These are phyloP conservation scores for Xiphorhynchus erythropygius DNA, from an alignment of 2,797 vertebrate genomes.

Conservation along the genomic window DNA sequence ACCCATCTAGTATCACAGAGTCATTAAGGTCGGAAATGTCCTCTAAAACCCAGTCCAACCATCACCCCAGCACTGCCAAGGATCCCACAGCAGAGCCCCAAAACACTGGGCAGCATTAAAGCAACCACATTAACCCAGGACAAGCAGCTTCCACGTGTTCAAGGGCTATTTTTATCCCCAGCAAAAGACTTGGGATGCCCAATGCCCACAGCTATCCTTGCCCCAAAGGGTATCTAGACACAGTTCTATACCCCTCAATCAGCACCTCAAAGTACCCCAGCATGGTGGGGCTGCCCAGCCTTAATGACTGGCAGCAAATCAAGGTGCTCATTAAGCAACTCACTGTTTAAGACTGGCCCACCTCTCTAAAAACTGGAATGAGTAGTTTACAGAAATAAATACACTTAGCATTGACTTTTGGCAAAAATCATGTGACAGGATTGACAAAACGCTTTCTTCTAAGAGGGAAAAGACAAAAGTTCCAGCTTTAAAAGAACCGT, in stretches of 20 bases:
- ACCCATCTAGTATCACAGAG: background rate
- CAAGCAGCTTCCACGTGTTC: background rate
- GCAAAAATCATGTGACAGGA: accelerated
- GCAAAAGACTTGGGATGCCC: background rate
- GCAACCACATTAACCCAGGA: background rate
- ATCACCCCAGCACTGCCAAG: background rate
- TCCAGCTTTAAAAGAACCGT: background rate
- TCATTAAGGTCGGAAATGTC: background rate
- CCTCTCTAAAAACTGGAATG: background rate
- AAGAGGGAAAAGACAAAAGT: background rate
- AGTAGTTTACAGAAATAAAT: background rate
- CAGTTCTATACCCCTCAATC: background rate
- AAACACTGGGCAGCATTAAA: background rate
- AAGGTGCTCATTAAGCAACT: background rate
- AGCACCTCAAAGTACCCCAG: accelerated
- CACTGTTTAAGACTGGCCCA: accelerated
- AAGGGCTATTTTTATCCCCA: background rate
- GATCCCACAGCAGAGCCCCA: background rate
- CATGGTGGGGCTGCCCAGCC: background rate
- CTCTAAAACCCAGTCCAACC: background rate
- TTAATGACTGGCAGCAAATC: background rate
- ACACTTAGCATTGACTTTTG: background rate
- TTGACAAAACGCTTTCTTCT: accelerated
- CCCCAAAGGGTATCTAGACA: background rate
- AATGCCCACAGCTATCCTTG: background rate